Evolutionary conservation across 53 echinoderm and acorn worm genomes (phyloP).

Genomic region (Stichopus horrens): DNA sequence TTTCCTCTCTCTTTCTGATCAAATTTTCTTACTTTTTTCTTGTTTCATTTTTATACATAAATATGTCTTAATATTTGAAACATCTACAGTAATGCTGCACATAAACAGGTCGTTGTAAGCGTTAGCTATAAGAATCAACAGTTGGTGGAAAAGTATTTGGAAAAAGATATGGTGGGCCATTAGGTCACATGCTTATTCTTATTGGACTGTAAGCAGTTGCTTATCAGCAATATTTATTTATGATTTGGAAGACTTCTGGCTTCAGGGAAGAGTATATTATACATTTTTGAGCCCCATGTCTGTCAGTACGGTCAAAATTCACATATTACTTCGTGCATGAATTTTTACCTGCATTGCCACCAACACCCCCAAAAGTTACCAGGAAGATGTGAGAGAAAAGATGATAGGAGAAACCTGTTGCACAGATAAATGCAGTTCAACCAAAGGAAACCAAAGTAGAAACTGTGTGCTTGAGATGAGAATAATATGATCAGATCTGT

Average conservation of each 20-base stretch:
- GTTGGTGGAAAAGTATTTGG: neutral
- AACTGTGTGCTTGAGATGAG: too few relatives aligned
- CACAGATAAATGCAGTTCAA: too few relatives aligned
- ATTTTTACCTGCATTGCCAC: too few relatives aligned
- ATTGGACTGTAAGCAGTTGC: neutral
- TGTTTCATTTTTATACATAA: slow-evolving; percentile 19
- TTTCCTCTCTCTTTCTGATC: neutral
- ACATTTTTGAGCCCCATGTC: neutral
- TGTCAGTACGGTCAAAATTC: too few relatives aligned
- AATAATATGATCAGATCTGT: too few relatives aligned
- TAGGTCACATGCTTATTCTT: too few relatives aligned
- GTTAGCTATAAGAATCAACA: neutral
- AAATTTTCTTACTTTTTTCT: neutral
- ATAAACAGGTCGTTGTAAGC: slow-evolving; percentile 23
- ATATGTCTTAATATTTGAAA: slow-evolving; percentile 36
- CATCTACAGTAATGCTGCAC: slow-evolving; percentile 47
- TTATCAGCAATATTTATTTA: slow-evolving; percentile 5
- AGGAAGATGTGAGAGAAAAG: too few relatives aligned
- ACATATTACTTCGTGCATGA: too few relatives aligned
- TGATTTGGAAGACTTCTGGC: neutral
- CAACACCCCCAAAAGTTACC: too few relatives aligned
- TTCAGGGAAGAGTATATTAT: neutral
- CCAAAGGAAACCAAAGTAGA: too few relatives aligned
- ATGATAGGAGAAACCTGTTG: too few relatives aligned
- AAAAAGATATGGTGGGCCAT: too few relatives aligned